Percentiles rank a stretch among this genome's conserved stretches.
Conservation (phyloP, 2,888 invertebrate genomes). For the Nomada hirtipes region DNA sequence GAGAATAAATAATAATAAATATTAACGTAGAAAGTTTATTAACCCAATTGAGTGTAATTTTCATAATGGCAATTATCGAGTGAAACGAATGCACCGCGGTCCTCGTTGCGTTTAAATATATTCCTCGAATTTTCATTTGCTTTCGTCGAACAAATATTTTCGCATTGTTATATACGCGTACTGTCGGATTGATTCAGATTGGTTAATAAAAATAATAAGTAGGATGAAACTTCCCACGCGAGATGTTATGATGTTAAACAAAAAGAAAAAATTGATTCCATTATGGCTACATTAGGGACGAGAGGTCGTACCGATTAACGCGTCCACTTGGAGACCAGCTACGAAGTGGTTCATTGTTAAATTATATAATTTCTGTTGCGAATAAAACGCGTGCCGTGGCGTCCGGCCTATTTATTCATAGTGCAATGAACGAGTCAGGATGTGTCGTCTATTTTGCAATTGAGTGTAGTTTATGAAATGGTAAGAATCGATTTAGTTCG, state of each 20-base stretch:
- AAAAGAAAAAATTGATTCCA: not conserved
- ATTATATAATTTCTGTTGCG: constrained; percentile 35
- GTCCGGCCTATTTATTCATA: not conserved
- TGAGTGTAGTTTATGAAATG: constrained; percentile 13
- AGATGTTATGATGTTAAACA: not conserved
- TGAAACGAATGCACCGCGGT: too few relatives aligned
- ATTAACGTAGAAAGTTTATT: not conserved
- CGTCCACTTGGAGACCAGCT: not conserved
- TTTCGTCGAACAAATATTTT: too few relatives aligned
- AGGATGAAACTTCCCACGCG: not conserved
- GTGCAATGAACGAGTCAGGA: constrained; percentile 25
- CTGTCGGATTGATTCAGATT: too few relatives aligned
- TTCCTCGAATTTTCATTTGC: too few relatives aligned
- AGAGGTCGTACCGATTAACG: constrained; percentile 16
- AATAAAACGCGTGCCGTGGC: not conserved
- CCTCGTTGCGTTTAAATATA: too few relatives aligned
- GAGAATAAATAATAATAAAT: not conserved
- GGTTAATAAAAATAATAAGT: too few relatives aligned
- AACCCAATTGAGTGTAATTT: too few relatives aligned
- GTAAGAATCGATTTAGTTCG: constrained; percentile 15
- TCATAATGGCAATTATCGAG: too few relatives aligned
- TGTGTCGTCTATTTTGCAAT: constrained; percentile 45
- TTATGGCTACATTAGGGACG: not conserved
- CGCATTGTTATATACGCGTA: too few relatives aligned
- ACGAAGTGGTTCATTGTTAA: not conserved